A percentile compares a stretch with the other conserved stretches of the same genome.
Evolutionary conservation across 2,113 vertebrate species (phyloP).

Genomic region (Dipodomys ordii): DNA sequence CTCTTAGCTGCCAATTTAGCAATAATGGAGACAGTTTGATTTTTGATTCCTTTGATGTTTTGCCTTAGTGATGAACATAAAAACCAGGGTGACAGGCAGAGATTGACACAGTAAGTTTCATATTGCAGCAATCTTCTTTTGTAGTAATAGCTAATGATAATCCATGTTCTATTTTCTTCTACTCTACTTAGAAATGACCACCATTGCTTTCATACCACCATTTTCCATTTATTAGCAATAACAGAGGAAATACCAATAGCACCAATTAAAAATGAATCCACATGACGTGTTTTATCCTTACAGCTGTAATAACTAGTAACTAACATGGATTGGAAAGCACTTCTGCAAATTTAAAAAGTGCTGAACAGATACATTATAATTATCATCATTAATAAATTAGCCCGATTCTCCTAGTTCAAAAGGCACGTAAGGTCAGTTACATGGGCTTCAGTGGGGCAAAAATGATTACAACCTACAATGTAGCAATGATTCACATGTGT

Average conservation of each 20-base stretch:
- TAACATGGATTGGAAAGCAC: conserved; percentile 84
- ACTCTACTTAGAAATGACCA: conserved; percentile 80
- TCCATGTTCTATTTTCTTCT: conserved; percentile 57
- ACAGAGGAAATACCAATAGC: conserved; percentile 84
- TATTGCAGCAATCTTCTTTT: conserved; percentile 14
- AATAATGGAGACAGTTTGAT: background rate
- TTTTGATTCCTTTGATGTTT: conserved; percentile 2
- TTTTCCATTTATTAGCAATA: conserved; percentile 84
- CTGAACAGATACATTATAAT: conserved; percentile 80
- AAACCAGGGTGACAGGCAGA: background rate
- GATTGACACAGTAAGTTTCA: background rate
- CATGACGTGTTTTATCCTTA: conserved; percentile 81
- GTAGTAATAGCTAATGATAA: conserved; percentile 14
- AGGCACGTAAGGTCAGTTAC: conserved; percentile 85
- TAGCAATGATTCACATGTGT: conserved; percentile 80
- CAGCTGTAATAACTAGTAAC: conserved; percentile 84
- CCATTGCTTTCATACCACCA: conserved; percentile 83
- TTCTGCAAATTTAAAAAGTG: conserved; percentile 80
- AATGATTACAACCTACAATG: conserved; percentile 82
- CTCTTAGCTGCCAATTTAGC: conserved; percentile 5
- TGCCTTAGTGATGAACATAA: conserved; percentile 37
- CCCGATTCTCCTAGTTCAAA: conserved; percentile 84
- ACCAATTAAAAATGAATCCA: conserved; percentile 85
- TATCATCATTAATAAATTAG: conserved; percentile 83
- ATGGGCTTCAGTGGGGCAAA: conserved; percentile 82